Conservation (phyloP, 2,113 vertebrate genomes). For the Psittacus erithacus region DNA sequence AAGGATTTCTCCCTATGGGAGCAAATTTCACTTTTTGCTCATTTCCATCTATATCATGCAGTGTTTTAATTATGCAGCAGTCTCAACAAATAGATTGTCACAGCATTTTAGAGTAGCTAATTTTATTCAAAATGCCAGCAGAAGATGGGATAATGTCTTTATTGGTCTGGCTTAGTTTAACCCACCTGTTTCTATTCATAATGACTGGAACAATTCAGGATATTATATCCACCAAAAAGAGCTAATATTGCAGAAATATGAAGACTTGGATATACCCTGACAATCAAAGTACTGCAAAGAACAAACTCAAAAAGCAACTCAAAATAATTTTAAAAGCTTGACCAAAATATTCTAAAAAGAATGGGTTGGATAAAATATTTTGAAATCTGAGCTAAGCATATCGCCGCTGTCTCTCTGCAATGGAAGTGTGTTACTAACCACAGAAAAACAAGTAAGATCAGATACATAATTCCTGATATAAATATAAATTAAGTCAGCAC, state of each 20-base stretch:
- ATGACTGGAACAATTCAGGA: not conserved
- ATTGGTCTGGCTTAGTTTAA: not conserved
- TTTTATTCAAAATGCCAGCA: not conserved
- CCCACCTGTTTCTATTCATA: not conserved
- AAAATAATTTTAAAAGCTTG: not conserved
- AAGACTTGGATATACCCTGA: not conserved
- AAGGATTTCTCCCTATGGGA: not conserved
- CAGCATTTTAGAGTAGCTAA: not conserved
- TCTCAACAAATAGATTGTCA: slow-evolving; percentile 27
- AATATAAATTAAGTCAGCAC: not conserved
- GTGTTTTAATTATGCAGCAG: slow-evolving; percentile 46
- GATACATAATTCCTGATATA: not conserved
- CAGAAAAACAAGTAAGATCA: not conserved
- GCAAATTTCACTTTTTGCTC: not conserved
- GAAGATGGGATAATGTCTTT: not conserved
- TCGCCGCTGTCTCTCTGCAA: not conserved
- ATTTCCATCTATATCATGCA: not conserved
- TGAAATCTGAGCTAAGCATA: not conserved
- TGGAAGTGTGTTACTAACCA: not conserved
- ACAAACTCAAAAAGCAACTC: not conserved
- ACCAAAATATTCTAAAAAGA: not conserved
- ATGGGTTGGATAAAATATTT: not conserved
- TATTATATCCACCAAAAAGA: not conserved
- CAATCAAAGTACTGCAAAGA: not conserved
- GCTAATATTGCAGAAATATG: not conserved